These are phyloP conservation scores for Neodiprion pinetum DNA, from an alignment of 1,140 invertebrate species.

Conservation along the genomic window DNA sequence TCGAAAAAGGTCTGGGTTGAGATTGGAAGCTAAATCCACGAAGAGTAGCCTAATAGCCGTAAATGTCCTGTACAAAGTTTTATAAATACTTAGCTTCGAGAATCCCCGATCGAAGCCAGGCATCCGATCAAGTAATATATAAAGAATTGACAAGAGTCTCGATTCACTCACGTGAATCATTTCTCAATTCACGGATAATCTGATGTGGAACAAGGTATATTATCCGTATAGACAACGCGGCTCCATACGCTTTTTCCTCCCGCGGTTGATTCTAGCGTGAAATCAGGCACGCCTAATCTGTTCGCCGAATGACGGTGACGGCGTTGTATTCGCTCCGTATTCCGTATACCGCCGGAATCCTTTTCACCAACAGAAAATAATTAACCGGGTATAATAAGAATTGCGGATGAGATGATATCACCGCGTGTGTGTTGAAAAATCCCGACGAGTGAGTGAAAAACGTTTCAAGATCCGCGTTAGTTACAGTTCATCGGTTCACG, in stretches of 20 bases:
- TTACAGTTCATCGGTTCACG: conserved; percentile 8
- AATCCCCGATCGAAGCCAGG: no score
- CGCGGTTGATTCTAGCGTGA: neutral
- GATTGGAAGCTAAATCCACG: no score
- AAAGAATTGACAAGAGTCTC: neutral
- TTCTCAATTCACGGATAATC: conserved; percentile 4
- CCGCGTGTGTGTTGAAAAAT: neutral
- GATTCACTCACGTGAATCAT: neutral
- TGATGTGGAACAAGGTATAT: neutral
- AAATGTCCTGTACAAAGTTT: no score
- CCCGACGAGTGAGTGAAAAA: neutral
- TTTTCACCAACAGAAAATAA: neutral
- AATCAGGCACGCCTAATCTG: neutral
- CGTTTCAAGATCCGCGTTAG: neutral
- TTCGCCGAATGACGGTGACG: neutral
- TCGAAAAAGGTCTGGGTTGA: no score
- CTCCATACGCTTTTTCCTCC: neutral
- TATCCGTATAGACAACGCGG: neutral
- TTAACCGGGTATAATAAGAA: neutral
- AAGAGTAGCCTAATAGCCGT: no score
- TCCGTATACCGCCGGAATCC: neutral
- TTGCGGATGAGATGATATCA: neutral
- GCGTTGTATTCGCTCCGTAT: neutral
- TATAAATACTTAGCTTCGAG: no score
- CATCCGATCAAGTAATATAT: no score